Conservation (phyloP, 2,888 invertebrate genomes). For the Leucophora obtusa region DNA sequence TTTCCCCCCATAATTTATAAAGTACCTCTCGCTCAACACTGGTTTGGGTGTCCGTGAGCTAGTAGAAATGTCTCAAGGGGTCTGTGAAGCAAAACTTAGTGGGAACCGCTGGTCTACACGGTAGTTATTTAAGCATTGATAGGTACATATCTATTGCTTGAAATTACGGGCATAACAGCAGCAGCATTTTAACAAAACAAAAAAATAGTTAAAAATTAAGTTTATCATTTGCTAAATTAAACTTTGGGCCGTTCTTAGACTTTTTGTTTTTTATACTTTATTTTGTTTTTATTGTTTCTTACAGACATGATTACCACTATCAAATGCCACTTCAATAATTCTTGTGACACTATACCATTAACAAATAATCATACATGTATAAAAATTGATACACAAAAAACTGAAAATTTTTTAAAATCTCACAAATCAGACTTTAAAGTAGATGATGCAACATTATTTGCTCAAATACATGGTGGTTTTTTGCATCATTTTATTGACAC, state of each 20-base stretch:
- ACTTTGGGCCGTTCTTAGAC: background rate
- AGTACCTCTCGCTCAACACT: too few relatives aligned
- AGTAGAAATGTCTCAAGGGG: too few relatives aligned
- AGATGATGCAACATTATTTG: constrained; percentile 70
- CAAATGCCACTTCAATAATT: constrained; percentile 41
- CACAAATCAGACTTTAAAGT: constrained; percentile 42
- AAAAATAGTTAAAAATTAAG: too few relatives aligned
- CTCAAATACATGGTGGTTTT: constrained; percentile 73
- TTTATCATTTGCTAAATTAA: too few relatives aligned
- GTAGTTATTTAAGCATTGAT: too few relatives aligned
- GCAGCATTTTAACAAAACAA: too few relatives aligned
- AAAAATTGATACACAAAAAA: constrained; percentile 62
- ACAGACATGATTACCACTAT: constrained; percentile 51
- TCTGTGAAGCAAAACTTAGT: too few relatives aligned
- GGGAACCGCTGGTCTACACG: too few relatives aligned
- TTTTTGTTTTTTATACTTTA: constrained; percentile 10
- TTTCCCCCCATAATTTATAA: too few relatives aligned
- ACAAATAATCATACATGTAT: constrained; percentile 36
- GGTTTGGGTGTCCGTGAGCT: too few relatives aligned
- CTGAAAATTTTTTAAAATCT: constrained; percentile 41
- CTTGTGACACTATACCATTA: constrained; percentile 42
- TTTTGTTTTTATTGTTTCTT: constrained; percentile 30
- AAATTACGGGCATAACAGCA: too few relatives aligned
- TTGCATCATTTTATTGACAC: constrained; percentile 67
- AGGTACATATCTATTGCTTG: too few relatives aligned